Base-by-base conservation (phyloP, 2,113 vertebrate genomes). In the Glaucomys volans region DNA sequence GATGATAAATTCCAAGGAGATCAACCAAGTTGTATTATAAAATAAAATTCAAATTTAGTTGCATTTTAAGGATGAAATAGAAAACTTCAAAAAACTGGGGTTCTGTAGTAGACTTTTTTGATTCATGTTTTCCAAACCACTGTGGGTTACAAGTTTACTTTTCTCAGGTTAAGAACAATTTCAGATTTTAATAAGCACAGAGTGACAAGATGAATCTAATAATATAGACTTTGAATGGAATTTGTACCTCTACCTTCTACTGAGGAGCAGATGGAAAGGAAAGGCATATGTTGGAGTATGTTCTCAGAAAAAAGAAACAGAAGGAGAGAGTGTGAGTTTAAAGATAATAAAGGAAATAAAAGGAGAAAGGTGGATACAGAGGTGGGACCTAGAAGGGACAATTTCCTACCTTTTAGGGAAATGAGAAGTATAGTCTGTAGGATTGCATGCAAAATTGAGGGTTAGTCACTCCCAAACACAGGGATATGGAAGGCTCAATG, bases 11-110 rank as follows among this genome's bases (percentile, higher is more conserved):
- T 91, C 50, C n/a, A 66, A 72, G 37, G 4, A 90, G 50, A 76
- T 47, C 81, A 94, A 57, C 3, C 24, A 76, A 87, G 0, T 42
- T 77, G 2, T 74, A 59, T 72, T 52, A 47, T 40, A 20, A 86
- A 93, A 92, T 86, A 75, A 66, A 80, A 75, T 37, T 92, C 72
- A 89, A 37, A 89, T 40, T 54, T 88, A 72, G 12, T 77, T 88
- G 18, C 3, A 86, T 54, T 96, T 94, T 91, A 47, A 82, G 47
- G 40, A 22, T 93, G 18, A 50, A 52, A 9, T 28, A 90, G 54
- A 69, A n/a, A 6, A 90, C 12, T 79, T 89, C 35, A 17, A 24
- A 92, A 54, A 50, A 28, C 12, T 32, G 30, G 4, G 8, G 8
- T 26, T 28, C 52, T 82, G 32, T 2, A 52, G 62, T 3, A 87